These are phyloP conservation scores for Hermatobates lingyangjiaoensis DNA, from an alignment of 1,140 invertebrate species.

Conservation along the genomic window DNA sequence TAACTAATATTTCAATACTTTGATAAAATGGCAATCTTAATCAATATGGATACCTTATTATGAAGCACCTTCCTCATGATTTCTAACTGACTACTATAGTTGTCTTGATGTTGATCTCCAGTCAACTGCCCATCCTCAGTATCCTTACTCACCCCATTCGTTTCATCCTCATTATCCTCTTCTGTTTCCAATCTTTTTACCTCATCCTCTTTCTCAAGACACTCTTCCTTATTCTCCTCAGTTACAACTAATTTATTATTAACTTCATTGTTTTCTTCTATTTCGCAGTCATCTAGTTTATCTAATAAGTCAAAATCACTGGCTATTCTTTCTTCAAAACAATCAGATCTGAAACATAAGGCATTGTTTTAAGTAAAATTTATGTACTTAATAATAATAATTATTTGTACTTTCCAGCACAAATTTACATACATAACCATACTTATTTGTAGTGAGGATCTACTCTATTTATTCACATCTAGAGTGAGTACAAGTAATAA, in stretches of 20 bases:
- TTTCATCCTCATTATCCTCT: no score
- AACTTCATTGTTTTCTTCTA: constrained; percentile 21
- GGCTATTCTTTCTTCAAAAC: constrained; percentile 40
- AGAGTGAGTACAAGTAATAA: no score
- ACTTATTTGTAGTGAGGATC: no score
- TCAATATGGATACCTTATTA: not conserved
- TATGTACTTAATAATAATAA: not conserved
- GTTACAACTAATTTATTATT: no score
- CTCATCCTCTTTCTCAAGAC: no score
- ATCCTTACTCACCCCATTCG: not conserved
- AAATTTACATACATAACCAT: no score
- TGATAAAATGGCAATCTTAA: not conserved
- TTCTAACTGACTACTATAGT: not conserved
- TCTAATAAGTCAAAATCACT: constrained; percentile 42
- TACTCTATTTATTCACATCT: no score
- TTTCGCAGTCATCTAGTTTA: no score
- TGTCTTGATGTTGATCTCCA: not conserved
- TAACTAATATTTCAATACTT: not conserved
- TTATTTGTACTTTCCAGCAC: not conserved
- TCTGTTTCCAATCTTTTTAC: no score
- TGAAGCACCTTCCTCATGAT: constrained; percentile 4
- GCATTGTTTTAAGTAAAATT: not conserved
- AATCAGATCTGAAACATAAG: constrained; percentile 30
- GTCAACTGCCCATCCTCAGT: not conserved
- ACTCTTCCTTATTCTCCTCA: no score